phyloP scores from a whole-genome alignment of 1,140 invertebrate genomes.

The Apocrypta bakeri region DNA sequence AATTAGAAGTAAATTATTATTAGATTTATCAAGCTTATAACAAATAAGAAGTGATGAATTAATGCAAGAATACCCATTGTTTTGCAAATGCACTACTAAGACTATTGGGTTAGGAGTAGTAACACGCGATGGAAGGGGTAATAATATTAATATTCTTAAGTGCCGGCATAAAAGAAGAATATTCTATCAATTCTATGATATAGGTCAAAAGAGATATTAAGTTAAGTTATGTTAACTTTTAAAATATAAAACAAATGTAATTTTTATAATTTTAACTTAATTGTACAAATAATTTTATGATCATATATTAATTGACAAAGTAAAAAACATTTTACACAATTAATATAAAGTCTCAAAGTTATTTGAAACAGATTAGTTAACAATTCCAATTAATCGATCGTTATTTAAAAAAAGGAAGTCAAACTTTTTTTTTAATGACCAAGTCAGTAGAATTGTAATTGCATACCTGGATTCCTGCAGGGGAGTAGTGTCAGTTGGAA shows the following conservation, averaged over 20 bases:
- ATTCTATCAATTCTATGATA: not conserved
- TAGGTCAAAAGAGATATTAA: not conserved
- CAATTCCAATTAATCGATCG: constrained; percentile 18
- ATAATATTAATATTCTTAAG: too few relatives aligned
- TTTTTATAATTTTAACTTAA: not conserved
- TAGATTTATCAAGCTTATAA: not conserved
- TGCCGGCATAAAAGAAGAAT: not conserved
- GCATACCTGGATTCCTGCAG: constrained; percentile 65
- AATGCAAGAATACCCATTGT: not conserved
- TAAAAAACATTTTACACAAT: constrained; percentile 20
- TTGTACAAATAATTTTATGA: not conserved
- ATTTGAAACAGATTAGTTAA: not conserved
- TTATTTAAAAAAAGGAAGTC: constrained; percentile 17
- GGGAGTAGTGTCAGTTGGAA: constrained; percentile 59
- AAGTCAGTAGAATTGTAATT: constrained; percentile 36
- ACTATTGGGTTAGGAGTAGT: not conserved
- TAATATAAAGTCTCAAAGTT: constrained; percentile 17
- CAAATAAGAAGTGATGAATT: not conserved
- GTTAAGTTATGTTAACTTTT: not conserved
- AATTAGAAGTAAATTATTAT: not conserved
- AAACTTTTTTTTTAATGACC: constrained; percentile 31
- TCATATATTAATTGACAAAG: not conserved
- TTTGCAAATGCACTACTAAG: not conserved
- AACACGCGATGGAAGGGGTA: too few relatives aligned
- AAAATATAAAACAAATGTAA: not conserved